Evolutionary conservation across 2,797 vertebrate genomes (phyloP), one percentile per base, ranked within the genome.

Genomic region (Xiphophorus birchmanni): DNA sequence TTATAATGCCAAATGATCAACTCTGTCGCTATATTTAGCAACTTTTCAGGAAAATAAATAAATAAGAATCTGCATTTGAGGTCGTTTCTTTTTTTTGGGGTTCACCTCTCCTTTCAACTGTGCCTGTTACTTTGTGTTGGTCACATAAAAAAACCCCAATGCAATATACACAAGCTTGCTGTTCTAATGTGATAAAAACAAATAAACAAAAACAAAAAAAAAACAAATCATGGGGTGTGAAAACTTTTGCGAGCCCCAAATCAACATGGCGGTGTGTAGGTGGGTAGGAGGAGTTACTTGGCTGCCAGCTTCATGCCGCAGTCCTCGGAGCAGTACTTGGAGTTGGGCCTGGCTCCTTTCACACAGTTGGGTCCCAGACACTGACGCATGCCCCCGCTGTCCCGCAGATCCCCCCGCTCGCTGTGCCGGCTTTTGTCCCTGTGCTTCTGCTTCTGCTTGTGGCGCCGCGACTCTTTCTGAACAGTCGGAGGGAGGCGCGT

Each of bases 251-350:
- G 1, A 35, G 29, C 60, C 15, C 6, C 60, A 35, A 52, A 35
- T 52, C 35, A 21, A 37, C 3, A 10, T 26, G 50, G 5, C 21
- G 21, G 42, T 23, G 23, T 32, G 11, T 75, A 6, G n/a, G 8
- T 6, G 29, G 6, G 40, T 6, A 54, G 29, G 35, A 42, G 74
- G 82, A 91, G 3, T 92, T 93, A 98, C 97, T 98, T 98, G 89
- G 97, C 96, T 5, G 97, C 97, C 79, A 98, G 91, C 88, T 99
- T 98, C 97, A 99, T 97, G 91, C 97, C 97, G 56, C 97, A 99
- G 88, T 97, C 97, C 73, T 98, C 97, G 2, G 97, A 97, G 92
- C 97, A 99, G 94, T 99, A 99, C 93, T 98, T 99, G 74, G 97
- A 99, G 89, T 88, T 95, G 0, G 95, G 69, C 45, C 96, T 95